These are phyloP conservation scores for Eidolon helvum DNA, from an alignment of 2,113 vertebrate species.

Conservation along the genomic window DNA sequence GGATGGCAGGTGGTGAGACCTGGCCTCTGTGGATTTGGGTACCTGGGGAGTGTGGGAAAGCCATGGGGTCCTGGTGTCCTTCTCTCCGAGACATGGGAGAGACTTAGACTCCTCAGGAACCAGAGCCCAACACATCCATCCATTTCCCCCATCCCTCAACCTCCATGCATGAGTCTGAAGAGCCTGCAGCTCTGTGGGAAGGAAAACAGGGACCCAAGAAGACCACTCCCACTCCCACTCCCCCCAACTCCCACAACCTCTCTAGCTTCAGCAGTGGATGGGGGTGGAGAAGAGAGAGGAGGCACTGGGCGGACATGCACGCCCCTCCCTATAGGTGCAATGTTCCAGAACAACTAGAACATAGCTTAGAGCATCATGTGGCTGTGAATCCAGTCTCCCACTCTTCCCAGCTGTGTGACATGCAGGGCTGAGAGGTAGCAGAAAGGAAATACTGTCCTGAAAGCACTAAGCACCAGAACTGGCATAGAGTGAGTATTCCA, in stretches of 20 bases:
- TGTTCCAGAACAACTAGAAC: not conserved
- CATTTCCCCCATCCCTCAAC: too few relatives aligned
- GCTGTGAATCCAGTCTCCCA: not conserved
- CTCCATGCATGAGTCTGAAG: not conserved
- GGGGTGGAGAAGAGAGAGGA: not conserved
- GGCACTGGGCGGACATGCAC: not conserved
- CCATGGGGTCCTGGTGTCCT: not conserved
- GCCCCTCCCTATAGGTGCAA: not conserved
- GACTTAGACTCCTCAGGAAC: not conserved
- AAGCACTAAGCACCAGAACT: not conserved
- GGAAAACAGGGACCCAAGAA: not conserved
- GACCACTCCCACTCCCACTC: not conserved
- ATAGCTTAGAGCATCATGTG: not conserved
- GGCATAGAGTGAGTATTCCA: not conserved
- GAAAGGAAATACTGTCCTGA: not conserved
- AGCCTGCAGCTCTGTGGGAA: not conserved
- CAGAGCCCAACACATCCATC: not conserved
- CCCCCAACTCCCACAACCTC: not conserved
- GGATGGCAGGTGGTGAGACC: conserved; percentile 37
- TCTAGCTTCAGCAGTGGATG: not conserved
- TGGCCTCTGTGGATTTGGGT: conserved; percentile 34
- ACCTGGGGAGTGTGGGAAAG: not conserved
- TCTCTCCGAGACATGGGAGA: not conserved
- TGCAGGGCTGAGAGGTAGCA: fast-evolving
- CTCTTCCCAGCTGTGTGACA: not conserved